Evolutionary conservation across 2,888 invertebrate species (phyloP), one percentile per base, ranked within the genome.

Genomic region (Agriopis aurantiaria): DNA sequence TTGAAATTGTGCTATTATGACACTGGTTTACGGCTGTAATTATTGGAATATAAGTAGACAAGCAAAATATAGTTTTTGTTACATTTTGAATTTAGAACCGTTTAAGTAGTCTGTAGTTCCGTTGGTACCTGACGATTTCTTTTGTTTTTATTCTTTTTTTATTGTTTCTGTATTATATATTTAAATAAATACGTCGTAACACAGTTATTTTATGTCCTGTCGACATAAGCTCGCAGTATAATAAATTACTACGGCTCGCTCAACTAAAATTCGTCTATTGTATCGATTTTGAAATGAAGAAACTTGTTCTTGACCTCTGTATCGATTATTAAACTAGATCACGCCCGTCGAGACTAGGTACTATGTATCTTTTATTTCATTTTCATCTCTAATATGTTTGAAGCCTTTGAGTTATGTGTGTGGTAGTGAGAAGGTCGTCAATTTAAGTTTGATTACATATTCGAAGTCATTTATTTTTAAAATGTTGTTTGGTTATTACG

Each of bases 1-100:
- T 82, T 83, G 79, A 78, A 82, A 85, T 86, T 75, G 78, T 82
- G 81, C 80, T 79, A 78, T 76, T 77, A 79, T 82, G 81, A 79
- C 79, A 82, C 73, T 76, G 76, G 79, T 82, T 80, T 82, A 82
- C 80, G 74, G 69, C 73, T 67, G 63, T 74, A 71, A 78, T 82
- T 79, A 77, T 75, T 71, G 45, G 72, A 73, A 76, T 81, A 75
- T 71, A 70, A 77, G 63, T 70, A 62, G 48, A 69, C 72, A 67
- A 75, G 46, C 23, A 33, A 23, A 57, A 78, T 75, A 71, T 74
- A 74, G 74, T 72, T 75, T 66, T 63, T 56, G 48, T 55, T 63
- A 68, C 41, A 67, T 70, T 74, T 58, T 43, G 11, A 63, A 23
- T 57, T 59, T 58, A 49, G 52, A 52, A 57, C 5, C 33, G 3